Percentiles rank a stretch among this genome's conserved stretches.
Evolutionary conservation across 2,113 vertebrate species (phyloP).

Genomic region (Chamaea fasciata): DNA sequence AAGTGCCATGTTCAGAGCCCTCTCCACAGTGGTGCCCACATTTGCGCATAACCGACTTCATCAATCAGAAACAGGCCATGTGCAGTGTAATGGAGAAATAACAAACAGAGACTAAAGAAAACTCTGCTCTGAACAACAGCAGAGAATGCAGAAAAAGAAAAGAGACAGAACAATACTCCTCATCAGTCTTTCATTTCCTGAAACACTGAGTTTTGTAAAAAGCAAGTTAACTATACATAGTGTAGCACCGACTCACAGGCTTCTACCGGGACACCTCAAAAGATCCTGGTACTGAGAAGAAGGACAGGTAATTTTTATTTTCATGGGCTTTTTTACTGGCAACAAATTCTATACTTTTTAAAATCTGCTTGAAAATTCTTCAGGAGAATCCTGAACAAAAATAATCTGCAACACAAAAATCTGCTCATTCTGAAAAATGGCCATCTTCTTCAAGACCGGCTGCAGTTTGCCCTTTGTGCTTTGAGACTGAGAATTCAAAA

Average conservation of each 20-base stretch:
- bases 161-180: not conserved
- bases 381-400: not conserved
- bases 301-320: not conserved
- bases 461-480: conserved; percentile 8
- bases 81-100: not conserved
- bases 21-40: not conserved
- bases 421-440: not conserved
- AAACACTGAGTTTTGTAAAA: not conserved
- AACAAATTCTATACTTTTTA: not conserved
- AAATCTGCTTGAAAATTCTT: not conserved
- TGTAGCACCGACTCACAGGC: not conserved
- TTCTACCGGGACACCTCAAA: not conserved
- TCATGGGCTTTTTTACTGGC: not conserved
- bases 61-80: not conserved
- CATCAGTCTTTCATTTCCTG: not conserved
- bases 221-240: not conserved
- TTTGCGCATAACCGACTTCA: not conserved
- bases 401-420: not conserved
- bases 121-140: not conserved
- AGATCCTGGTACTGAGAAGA: not conserved
- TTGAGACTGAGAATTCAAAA: conserved; percentile 42
- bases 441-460: not conserved
- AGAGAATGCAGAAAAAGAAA: not conserved
- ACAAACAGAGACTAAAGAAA: not conserved
- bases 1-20: not conserved